A percentile compares a stretch with the other conserved stretches of the same genome.
Evolutionary conservation across 35 echinoderm and acorn worm genomes (phyloP).

Genomic region (Stichopus chloronotus): DNA sequence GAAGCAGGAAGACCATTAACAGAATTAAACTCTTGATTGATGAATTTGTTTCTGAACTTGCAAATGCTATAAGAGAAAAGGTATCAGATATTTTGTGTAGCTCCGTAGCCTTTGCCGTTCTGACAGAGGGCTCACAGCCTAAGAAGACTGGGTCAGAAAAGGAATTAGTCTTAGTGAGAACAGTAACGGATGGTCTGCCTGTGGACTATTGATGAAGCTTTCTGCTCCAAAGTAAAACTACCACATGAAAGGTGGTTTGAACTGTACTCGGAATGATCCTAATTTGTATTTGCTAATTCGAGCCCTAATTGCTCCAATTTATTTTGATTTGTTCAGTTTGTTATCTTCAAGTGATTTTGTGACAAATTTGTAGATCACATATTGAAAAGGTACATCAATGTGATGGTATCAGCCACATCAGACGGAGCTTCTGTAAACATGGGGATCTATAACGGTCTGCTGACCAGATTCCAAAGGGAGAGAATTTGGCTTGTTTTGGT

Average conservation of each 20-base stretch:
- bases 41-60: constrained; percentile 38
- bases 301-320: no score
- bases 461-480: constrained; percentile 19
- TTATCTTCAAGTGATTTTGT: neutral
- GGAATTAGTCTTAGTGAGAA: constrained; percentile 47
- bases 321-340: neutral
- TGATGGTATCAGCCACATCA: constrained; percentile 2
- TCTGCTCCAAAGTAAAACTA: constrained; percentile 43
- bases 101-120: constrained; percentile 21
- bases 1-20: constrained; percentile 31
- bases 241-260: constrained; percentile 39
- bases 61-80: constrained; percentile 46
- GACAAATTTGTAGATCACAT: neutral
- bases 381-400: neutral
- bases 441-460: neutral
- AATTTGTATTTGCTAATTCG: no score
- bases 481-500: constrained; percentile 61
- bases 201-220: constrained; percentile 27
- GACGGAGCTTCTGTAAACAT: neutral
- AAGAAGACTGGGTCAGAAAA: constrained; percentile 59
- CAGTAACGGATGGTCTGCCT: constrained; percentile 15
- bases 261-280: no score
- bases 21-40: neutral
- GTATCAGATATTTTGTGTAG: constrained; percentile 38
- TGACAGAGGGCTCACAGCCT: constrained; percentile 55